phyloP scores from a whole-genome alignment of 2,113 vertebrate genomes.

The Pluvialis apricaria region DNA sequence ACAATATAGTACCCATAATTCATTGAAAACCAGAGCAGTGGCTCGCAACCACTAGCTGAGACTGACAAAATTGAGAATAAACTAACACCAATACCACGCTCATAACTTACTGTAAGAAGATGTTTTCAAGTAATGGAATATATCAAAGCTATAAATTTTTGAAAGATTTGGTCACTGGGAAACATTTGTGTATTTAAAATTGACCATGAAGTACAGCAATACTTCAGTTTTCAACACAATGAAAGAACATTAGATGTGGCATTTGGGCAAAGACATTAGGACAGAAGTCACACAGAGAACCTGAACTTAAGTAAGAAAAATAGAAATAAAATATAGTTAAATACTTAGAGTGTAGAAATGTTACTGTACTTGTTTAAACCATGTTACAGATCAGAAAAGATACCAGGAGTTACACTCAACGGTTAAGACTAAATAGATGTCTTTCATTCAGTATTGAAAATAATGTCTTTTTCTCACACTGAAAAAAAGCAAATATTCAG shows the following conservation, averaged over 20 bases:
- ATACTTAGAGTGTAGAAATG: background rate
- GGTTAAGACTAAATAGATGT: background rate
- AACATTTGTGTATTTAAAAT: background rate
- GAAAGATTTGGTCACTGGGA: background rate
- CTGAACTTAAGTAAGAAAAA: background rate
- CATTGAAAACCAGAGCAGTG: background rate
- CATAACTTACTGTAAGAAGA: background rate
- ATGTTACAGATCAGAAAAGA: background rate
- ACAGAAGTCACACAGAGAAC: rapidly evolving
- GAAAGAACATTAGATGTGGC: background rate
- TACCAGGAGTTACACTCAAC: background rate
- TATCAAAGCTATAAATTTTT: background rate
- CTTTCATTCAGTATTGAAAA: background rate
- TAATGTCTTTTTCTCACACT: background rate
- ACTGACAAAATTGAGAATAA: background rate
- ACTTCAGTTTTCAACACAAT: background rate
- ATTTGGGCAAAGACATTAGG: background rate
- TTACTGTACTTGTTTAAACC: background rate
- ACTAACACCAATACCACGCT: background rate
- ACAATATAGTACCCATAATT: background rate
- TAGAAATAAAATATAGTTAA: background rate
- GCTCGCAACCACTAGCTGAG: background rate
- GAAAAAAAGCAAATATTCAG: background rate
- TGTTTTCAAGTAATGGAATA: background rate
- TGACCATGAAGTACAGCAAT: background rate